These are phyloP conservation scores for Cygnus atratus DNA, from an alignment of 2,113 vertebrate species.

Conservation along the genomic window DNA sequence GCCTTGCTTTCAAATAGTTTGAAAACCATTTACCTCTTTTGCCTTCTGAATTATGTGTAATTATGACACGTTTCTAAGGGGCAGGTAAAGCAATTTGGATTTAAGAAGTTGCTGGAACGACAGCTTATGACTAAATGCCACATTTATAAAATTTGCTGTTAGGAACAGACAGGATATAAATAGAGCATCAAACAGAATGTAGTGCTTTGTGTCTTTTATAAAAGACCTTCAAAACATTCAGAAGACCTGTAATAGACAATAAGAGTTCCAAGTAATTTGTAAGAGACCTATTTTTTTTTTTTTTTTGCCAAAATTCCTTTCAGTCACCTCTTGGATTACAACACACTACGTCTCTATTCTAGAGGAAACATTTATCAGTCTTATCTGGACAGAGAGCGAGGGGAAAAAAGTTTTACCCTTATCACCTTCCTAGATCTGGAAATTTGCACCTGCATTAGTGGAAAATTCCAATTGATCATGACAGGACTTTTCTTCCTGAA, in stretches of 20 bases:
- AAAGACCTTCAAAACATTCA: background rate
- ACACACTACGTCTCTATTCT: background rate
- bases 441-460: background rate
- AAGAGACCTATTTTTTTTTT: background rate
- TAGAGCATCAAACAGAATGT: background rate
- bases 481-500: background rate
- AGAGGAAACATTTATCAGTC: background rate
- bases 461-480: background rate
- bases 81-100: background rate
- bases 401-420: background rate
- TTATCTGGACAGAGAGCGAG: background rate
- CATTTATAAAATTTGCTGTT: background rate
- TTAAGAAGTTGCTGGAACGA: background rate
- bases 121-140: background rate
- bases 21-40: background rate
- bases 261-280: background rate
- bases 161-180: background rate
- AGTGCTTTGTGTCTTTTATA: background rate
- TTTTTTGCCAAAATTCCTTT: background rate
- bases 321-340: background rate
- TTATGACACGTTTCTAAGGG: background rate
- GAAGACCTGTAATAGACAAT: background rate
- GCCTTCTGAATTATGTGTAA: background rate
- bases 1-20: background rate
- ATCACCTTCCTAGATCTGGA: background rate